Evolutionary conservation across 1,140 invertebrate species (phyloP).

Genomic region (Pseudomyrmex flavicornis): DNA sequence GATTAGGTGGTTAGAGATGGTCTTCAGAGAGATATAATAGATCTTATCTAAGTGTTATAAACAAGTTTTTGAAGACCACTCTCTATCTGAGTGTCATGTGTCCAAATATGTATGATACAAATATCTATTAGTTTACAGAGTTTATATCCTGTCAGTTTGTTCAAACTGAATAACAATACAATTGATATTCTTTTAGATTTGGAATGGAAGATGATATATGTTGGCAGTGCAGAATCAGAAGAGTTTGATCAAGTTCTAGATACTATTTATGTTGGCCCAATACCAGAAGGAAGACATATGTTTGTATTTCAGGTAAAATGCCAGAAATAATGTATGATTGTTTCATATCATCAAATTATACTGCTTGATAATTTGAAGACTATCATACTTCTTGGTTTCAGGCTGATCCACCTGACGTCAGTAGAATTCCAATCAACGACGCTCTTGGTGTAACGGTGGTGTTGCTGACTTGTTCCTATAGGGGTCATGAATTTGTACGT

Average conservation of each 20-base stretch:
- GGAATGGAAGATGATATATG: slow-evolving; percentile 99
- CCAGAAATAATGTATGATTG: background rate
- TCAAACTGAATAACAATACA: background rate
- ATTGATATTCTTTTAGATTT: slow-evolving; percentile 89
- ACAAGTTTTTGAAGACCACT: no score
- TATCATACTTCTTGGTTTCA: slow-evolving; percentile 84
- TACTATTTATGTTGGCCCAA: slow-evolving; percentile 98
- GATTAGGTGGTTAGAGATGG: no score
- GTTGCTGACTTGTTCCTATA: slow-evolving; percentile 97
- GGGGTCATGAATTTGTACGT: slow-evolving; percentile 96
- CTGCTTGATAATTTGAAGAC: slow-evolving; percentile 1
- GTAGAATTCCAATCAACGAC: slow-evolving; percentile 97
- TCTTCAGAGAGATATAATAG: no score
- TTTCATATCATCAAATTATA: background rate
- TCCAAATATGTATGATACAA: no score
- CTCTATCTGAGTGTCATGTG: no score
- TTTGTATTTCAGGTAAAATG: slow-evolving; percentile 95
- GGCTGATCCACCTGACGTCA: slow-evolving; percentile 97
- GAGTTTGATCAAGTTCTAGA: slow-evolving; percentile 98
- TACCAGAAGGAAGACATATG: slow-evolving; percentile 98
- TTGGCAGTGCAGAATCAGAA: slow-evolving; percentile 98
- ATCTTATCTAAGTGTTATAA: no score
- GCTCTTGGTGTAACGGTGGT: slow-evolving; percentile 99
- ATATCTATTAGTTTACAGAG: no score
- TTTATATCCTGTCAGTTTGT: no score